Conservation (phyloP, 2,113 vertebrate species). For the Atractosteus spatula region DNA sequence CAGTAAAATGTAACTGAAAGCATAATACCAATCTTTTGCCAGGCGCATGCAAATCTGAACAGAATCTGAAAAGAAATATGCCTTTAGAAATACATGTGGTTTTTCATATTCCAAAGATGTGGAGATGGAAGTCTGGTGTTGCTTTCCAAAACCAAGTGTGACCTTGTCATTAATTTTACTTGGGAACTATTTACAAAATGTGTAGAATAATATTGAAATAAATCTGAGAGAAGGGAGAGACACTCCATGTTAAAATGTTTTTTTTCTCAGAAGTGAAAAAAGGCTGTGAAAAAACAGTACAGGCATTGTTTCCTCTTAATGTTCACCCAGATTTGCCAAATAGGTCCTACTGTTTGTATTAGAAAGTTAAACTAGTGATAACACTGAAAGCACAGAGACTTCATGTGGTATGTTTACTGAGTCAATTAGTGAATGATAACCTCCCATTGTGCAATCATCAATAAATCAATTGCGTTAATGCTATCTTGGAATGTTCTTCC, state of each 20-base stretch:
- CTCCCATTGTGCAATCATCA: conserved; percentile 76
- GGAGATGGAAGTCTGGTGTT: too few species aligned
- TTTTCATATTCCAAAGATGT: too few species aligned
- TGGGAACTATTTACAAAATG: too few species aligned
- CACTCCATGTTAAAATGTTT: neutral
- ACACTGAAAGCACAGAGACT: conserved; percentile 35
- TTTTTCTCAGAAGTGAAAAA: neutral
- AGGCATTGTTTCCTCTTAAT: conserved; percentile 8
- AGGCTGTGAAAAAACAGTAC: neutral
- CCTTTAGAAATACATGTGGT: too few species aligned
- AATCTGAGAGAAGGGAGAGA: too few species aligned
- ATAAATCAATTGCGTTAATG: conserved; percentile 80
- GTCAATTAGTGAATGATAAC: conserved; percentile 81
- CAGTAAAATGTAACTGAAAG: too few species aligned
- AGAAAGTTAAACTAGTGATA: conserved; percentile 43
- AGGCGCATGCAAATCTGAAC: too few species aligned
- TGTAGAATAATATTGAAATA: too few species aligned
- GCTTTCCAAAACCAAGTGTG: too few species aligned
- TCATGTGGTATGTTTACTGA: conserved; percentile 66
- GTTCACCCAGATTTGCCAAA: neutral
- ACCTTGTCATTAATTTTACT: too few species aligned
- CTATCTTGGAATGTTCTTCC: conserved; percentile 39
- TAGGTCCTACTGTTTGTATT: conserved; percentile 30
- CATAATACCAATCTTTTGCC: too few species aligned
- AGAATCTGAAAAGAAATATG: too few species aligned